Evolutionary conservation across 2,113 vertebrate species (phyloP).

Genomic region (Daboia siamensis): DNA sequence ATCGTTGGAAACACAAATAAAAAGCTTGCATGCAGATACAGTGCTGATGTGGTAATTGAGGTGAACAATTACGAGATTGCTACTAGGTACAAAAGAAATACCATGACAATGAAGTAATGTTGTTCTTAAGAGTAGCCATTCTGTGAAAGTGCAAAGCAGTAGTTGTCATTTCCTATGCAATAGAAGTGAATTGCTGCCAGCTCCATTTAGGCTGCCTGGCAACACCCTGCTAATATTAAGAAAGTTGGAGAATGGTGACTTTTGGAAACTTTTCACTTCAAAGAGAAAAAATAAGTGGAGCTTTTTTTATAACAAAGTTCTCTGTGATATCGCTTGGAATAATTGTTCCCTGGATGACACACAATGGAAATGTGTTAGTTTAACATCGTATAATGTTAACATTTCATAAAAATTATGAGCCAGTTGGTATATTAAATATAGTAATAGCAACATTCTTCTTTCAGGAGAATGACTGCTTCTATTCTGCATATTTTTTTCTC

Average conservation of each 20-base stretch:
- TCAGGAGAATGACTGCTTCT: background rate
- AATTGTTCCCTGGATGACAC: background rate
- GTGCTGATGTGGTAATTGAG: slow-evolving; percentile 78
- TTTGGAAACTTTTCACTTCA: slow-evolving; percentile 39
- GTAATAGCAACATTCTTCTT: background rate
- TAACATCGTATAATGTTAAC: background rate
- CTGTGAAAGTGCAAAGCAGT: slow-evolving; percentile 64
- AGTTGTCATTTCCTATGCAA: slow-evolving; percentile 66
- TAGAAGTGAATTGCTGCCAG: slow-evolving; percentile 49
- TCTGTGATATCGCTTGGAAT: background rate
- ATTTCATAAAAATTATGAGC: background rate
- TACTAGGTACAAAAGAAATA: slow-evolving; percentile 77
- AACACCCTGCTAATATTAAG: slow-evolving; percentile 67
- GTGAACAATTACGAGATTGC: slow-evolving; percentile 77
- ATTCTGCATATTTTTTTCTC: background rate
- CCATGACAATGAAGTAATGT: slow-evolving; percentile 75
- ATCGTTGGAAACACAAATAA: slow-evolving; percentile 83
- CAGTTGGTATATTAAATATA: background rate
- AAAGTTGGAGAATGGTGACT: slow-evolving; percentile 62
- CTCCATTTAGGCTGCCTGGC: slow-evolving; percentile 59
- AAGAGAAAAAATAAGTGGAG: slow-evolving; percentile 33
- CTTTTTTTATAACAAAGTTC: background rate
- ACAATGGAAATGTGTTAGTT: background rate
- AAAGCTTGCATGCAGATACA: slow-evolving; percentile 79
- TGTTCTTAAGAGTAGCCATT: slow-evolving; percentile 70